Percentiles rank a stretch among this genome's conserved stretches.
phyloP scores from a whole-genome alignment of 2,888 invertebrate species.

The Amphimallon solstitiale region DNA sequence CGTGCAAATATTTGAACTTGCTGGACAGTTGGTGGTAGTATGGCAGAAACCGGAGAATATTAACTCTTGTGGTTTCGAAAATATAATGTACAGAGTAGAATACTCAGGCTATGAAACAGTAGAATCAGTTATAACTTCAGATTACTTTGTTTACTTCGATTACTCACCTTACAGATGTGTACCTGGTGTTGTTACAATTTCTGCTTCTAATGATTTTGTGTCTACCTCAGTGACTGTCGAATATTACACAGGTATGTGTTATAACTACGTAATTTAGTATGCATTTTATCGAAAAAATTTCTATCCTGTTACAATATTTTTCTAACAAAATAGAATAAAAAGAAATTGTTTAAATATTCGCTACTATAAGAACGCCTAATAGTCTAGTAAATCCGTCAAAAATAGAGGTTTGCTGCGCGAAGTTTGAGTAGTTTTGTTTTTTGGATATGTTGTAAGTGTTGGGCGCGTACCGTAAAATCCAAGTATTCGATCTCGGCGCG shows the following conservation, averaged over 20 bases:
- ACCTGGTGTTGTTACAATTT: constrained; percentile 8
- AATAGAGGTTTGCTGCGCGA: no score
- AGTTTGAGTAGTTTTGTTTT: no score
- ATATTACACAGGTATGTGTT: constrained; percentile 6
- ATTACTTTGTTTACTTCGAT: neutral
- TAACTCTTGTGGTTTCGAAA: neutral
- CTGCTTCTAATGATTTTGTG: neutral
- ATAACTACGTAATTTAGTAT: no score
- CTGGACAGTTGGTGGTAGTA: neutral
- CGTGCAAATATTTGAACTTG: neutral
- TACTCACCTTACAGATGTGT: constrained; percentile 10
- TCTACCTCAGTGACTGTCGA: neutral
- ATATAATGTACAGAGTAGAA: neutral
- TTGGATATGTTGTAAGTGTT: no score
- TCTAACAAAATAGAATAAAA: no score
- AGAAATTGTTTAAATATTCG: no score
- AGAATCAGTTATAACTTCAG: neutral
- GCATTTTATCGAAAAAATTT: no score
- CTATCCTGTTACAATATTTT: no score
- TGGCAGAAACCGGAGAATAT: constrained; percentile 10
- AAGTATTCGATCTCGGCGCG: no score
- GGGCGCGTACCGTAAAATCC: no score
- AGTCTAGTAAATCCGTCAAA: no score
- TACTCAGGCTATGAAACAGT: neutral
- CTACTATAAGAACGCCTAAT: no score